Evolutionary conservation across 2,888 invertebrate genomes (phyloP), one percentile per base, ranked within the genome.

Genomic region (Drosophila putrida): DNA sequence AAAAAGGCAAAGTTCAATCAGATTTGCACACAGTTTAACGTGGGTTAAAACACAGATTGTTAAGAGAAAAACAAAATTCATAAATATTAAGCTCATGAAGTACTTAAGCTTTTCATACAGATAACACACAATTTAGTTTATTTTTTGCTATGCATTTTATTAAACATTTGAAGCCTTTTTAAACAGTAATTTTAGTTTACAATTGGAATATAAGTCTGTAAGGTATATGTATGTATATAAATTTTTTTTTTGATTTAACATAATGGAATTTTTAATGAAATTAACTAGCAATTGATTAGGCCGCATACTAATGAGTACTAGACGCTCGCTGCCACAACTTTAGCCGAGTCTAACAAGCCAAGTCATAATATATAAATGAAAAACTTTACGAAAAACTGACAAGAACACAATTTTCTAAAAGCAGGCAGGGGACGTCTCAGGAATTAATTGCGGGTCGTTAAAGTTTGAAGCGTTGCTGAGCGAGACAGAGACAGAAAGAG

Each of bases 391-490:
- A 44, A 51, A 74, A 82, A 60, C 65, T 61, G 68, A 54, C 66
- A 74, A 59, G 78, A 77, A 79, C 75, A 82, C 80, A 88, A 71
- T 75, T 75, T 82, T 25, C 10, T 43, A 59, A 62, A 41, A 15
- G 43, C 53, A 61, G 20, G 15, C 55, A 50, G 59, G 27, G 46
- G 44, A 57, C 68, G 59, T 28, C 53, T 35, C 74, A 62, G 59
- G 68, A 86, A 86, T 86, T 86, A 83, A 85, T 88, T 83, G 88
- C 65, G 70, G 68, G 71, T 82, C 67, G 68, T 75, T 84, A 66
- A 78, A 81, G 84, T 87, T 81, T 86, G 54, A 44, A 35, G 59
- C 20, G 44, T 25, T 36, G 47, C 13, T 31, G 35, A 35, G 41
- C n/a, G 39, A 27, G 35, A 43, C 31, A 8, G 35, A 49, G 36